Percentiles rank a stretch among this genome's conserved stretches.
Conservation (phyloP, 2,797 vertebrate genomes). For the Ispidina lecontei region DNA sequence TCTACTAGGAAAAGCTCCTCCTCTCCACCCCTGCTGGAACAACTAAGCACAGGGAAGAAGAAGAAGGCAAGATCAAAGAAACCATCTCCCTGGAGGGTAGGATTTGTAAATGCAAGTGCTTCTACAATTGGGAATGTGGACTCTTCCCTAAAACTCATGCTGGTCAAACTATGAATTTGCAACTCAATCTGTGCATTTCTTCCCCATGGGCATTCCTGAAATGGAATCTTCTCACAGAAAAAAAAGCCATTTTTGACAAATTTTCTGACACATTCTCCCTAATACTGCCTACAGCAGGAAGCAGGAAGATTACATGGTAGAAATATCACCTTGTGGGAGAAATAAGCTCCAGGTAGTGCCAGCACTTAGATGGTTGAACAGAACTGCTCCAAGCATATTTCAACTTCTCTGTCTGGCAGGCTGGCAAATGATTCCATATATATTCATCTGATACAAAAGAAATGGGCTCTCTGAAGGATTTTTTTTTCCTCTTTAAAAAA, state of each 20-base stretch:
- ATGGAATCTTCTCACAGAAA: constrained; percentile 17
- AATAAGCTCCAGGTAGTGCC: constrained; percentile 55
- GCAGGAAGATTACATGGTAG: constrained; percentile 22
- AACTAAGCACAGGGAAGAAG: background rate
- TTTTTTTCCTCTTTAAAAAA: background rate
- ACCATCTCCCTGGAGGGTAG: background rate
- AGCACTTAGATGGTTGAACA: constrained; percentile 18
- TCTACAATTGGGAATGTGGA: background rate
- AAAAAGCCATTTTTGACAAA: constrained; percentile 30
- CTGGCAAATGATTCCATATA: constrained; percentile 28
- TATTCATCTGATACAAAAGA: constrained; percentile 35
- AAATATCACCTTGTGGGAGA: constrained; percentile 54
- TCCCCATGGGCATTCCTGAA: background rate
- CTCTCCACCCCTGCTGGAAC: background rate
- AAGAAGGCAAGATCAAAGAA: constrained; percentile 20
- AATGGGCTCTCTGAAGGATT: background rate
- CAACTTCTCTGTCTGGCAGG: constrained; percentile 37
- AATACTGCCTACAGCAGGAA: constrained; percentile 54
- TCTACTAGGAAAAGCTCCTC: background rate
- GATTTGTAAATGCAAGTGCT: background rate
- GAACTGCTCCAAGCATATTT: constrained; percentile 46
- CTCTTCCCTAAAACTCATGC: background rate
- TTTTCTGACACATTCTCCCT: constrained; percentile 41
- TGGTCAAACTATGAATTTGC: constrained; percentile 30
- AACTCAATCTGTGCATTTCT: background rate